These are phyloP conservation scores for Drosophila leonis DNA, from an alignment of 2,888 invertebrate species.

Conservation along the genomic window DNA sequence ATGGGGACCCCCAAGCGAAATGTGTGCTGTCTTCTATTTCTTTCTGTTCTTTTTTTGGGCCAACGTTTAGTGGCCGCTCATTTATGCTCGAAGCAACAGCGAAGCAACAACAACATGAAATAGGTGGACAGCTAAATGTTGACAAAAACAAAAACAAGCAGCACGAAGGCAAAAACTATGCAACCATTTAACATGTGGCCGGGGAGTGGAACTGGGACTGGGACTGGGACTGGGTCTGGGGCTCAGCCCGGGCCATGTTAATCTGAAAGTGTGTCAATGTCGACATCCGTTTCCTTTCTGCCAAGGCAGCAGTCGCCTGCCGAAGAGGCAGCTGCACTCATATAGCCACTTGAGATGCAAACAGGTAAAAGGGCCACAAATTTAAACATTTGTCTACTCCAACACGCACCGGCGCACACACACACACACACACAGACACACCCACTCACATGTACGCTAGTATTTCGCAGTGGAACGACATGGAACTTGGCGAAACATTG, in stretches of 20 bases:
- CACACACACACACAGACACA: slow-evolving; percentile 24
- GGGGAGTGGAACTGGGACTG: slow-evolving; percentile 14
- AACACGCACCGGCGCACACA: slow-evolving; percentile 71
- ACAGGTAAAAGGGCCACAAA: slow-evolving; percentile 80
- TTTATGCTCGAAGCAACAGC: slow-evolving; percentile 51
- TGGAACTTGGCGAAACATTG: slow-evolving; percentile 78
- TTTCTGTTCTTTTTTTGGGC: slow-evolving; percentile 19
- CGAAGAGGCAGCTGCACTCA: slow-evolving; percentile 39
- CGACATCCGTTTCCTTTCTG: slow-evolving; percentile 76
- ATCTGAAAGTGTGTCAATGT: slow-evolving; percentile 82
- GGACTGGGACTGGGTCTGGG: background rate
- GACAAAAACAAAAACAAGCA: slow-evolving; percentile 39
- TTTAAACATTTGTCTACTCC: slow-evolving; percentile 80
- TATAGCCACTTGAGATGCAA: slow-evolving; percentile 78
- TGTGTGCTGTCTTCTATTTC: slow-evolving; percentile 31
- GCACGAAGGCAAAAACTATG: slow-evolving; percentile 32
- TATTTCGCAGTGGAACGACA: slow-evolving; percentile 24
- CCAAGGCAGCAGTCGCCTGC: slow-evolving; percentile 37
- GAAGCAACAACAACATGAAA: slow-evolving; percentile 65
- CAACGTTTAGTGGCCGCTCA: slow-evolving; percentile 73
- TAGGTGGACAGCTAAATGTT: slow-evolving; percentile 72
- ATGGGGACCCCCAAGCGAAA: slow-evolving; percentile 19
- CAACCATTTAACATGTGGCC: slow-evolving; percentile 50
- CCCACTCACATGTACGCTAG: slow-evolving; percentile 11
- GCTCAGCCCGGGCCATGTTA: slow-evolving; percentile 48